Evolutionary conservation across 2,113 vertebrate genomes (phyloP).

Genomic region (Psittacus erithacus): DNA sequence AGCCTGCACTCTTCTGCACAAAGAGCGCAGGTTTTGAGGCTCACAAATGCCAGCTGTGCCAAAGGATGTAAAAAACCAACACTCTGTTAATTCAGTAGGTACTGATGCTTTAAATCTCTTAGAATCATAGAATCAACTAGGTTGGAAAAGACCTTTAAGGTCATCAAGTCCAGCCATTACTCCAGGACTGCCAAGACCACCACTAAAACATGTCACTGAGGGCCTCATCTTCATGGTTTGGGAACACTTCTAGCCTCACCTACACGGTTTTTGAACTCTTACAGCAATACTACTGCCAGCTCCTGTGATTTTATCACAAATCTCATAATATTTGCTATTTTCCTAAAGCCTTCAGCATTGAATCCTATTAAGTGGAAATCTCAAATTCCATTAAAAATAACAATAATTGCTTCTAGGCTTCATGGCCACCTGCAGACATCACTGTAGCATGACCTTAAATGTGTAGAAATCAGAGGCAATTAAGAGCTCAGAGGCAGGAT

Average conservation of each 20-base stretch:
- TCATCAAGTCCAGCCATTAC: not conserved
- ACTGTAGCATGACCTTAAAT: constrained; percentile 43
- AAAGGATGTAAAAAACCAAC: not conserved
- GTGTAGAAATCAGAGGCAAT: constrained; percentile 40
- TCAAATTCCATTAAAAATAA: constrained; percentile 56
- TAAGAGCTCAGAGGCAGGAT: constrained; percentile 39
- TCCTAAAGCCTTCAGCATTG: constrained; percentile 30
- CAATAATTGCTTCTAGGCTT: constrained; percentile 35
- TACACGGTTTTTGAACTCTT: not conserved
- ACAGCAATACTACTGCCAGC: not conserved
- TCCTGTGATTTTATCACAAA: constrained; percentile 1
- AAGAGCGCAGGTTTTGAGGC: not conserved
- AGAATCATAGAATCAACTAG: not conserved
- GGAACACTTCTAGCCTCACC: not conserved
- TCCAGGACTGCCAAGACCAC: not conserved
- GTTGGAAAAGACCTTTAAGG: not conserved
- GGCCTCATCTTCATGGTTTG: not conserved
- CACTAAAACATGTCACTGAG: not conserved
- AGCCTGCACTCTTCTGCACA: not conserved
- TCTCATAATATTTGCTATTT: constrained; percentile 2
- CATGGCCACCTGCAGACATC: not conserved
- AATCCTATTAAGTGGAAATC: constrained; percentile 40
- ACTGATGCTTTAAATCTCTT: constrained; percentile 23
- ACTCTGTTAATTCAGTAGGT: not conserved
- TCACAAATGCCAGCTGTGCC: not conserved